These are phyloP conservation scores for Platichthys flesus DNA, from an alignment of 2,113 vertebrate species.

Conservation along the genomic window DNA sequence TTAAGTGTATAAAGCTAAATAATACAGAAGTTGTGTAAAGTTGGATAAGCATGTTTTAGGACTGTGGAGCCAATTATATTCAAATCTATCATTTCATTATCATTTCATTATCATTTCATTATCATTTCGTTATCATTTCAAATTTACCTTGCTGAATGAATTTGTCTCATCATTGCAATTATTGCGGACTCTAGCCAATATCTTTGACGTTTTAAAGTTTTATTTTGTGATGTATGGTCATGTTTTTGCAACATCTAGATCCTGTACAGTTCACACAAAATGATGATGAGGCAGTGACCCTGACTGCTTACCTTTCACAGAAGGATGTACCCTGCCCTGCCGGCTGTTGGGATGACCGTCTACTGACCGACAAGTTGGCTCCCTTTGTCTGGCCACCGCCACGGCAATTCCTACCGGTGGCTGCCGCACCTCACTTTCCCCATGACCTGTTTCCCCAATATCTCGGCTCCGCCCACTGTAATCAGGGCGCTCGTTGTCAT, in stretches of 20 bases:
- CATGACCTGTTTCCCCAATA: constrained; percentile 82
- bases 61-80: no score
- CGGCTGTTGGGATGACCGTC: constrained; percentile 79
- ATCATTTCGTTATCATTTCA: no score
- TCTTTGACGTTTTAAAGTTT: constrained; percentile 11
- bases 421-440: constrained; percentile 92
- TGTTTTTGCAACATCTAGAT: constrained; percentile 41
- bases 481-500: constrained; percentile 89
- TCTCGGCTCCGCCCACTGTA: constrained; percentile 87
- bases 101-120: no score
- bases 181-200: neutral
- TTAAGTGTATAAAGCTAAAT: no score
- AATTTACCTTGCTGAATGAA: no score
- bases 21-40: no score
- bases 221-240: neutral
- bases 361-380: constrained; percentile 84
- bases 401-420: constrained; percentile 95
- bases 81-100: no score
- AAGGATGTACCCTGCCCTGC: constrained; percentile 83
- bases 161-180: no score
- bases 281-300: constrained; percentile 28
- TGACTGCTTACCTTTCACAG: constrained; percentile 85
- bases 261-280: constrained; percentile 34
- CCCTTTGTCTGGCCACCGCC: constrained; percentile 92
- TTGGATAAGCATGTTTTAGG: no score